phyloP scores from a whole-genome alignment of 1,140 invertebrate species.

The Heliconius eleuchia region DNA sequence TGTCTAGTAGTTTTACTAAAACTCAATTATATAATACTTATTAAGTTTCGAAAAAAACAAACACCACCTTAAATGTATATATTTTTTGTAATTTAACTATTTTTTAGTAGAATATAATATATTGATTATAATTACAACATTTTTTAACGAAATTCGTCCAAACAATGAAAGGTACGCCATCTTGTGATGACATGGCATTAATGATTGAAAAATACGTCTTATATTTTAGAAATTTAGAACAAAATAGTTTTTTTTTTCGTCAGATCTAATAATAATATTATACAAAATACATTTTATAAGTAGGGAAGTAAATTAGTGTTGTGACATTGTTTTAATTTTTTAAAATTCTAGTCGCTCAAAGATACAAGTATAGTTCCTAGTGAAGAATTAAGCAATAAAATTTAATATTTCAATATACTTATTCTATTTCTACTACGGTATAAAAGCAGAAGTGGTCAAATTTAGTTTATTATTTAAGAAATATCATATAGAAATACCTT shows the following conservation, averaged over 20 bases:
- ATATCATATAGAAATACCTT: too few relatives aligned
- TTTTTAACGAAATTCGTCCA: neutral
- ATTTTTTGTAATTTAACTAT: neutral
- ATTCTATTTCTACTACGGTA: neutral
- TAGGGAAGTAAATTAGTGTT: neutral
- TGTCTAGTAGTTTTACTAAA: neutral
- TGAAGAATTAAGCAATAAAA: conserved; percentile 19
- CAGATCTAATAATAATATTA: too few relatives aligned
- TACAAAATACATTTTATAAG: too few relatives aligned
- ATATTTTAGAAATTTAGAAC: too few relatives aligned
- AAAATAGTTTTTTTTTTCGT: too few relatives aligned
- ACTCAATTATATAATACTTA: neutral
- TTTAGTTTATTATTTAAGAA: too few relatives aligned
- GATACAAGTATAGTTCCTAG: conserved; percentile 8
- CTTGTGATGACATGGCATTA: neutral
- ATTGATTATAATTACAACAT: neutral
- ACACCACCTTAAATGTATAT: neutral
- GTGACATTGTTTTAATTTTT: neutral
- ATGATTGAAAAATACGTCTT: too few relatives aligned
- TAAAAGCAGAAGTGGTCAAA: neutral
- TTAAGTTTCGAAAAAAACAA: neutral
- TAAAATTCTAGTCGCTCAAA: conserved; percentile 6
- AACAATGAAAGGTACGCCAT: neutral
- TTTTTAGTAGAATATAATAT: neutral
- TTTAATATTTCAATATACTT: neutral